Conservation (phyloP, 2,888 invertebrate species). For the Saturnia pavonia region DNA sequence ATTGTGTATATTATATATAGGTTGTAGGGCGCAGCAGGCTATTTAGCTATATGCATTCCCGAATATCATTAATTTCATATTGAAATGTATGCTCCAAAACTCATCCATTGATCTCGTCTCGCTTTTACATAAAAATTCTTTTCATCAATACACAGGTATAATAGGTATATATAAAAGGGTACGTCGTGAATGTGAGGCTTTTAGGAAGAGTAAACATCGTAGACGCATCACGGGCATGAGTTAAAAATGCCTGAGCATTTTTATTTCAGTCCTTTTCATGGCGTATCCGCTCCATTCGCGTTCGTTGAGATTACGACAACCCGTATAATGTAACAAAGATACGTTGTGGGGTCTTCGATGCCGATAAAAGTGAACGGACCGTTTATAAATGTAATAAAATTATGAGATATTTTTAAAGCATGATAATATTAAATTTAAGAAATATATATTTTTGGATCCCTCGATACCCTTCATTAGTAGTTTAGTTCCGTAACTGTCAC, state of each 20-base stretch:
- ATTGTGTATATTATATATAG: no score
- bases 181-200: slow-evolving; percentile 53
- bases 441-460: not conserved
- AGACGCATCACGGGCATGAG: slow-evolving; percentile 61
- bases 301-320: slow-evolving; percentile 5
- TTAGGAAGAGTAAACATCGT: slow-evolving; percentile 74
- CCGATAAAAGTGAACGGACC: not conserved
- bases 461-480: not conserved
- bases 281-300: slow-evolving; percentile 37
- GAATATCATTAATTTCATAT: slow-evolving; percentile 12
- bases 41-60: slow-evolving; percentile 13
- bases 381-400: not conserved
- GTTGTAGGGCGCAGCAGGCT: not conserved
- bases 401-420: not conserved
- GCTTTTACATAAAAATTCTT: slow-evolving; percentile 47
- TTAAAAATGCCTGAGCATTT: slow-evolving; percentile 62
- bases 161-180: slow-evolving; percentile 20
- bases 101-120: slow-evolving; percentile 45
- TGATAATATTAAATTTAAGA: not conserved
- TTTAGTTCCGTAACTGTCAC: no score
- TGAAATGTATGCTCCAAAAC: slow-evolving; percentile 27
- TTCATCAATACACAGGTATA: slow-evolving; percentile 37
- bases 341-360: not conserved
- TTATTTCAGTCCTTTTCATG: slow-evolving; percentile 54
- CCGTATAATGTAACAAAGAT: slow-evolving; percentile 12